phyloP scores from a whole-genome alignment of 2,113 vertebrate genomes.

The Sturnus vulgaris region DNA sequence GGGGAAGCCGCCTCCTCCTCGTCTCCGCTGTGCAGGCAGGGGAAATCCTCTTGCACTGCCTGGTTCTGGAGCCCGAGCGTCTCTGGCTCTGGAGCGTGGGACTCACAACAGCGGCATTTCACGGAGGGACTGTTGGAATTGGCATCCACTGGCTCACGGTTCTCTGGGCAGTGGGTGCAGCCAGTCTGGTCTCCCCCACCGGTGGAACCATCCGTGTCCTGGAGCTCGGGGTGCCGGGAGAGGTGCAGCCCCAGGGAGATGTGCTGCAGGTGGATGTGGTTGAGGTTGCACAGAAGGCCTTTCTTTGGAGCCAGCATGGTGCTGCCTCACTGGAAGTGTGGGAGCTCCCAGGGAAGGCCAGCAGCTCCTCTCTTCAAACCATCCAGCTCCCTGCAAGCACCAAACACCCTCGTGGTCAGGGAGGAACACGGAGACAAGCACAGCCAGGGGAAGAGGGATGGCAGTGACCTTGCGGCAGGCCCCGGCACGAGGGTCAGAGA shows the following conservation, averaged over 20 bases:
- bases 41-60: neutral
- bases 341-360: neutral
- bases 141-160: slow-evolving; percentile 75
- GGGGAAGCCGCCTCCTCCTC: slow-evolving; percentile 80
- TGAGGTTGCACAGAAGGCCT: slow-evolving; percentile 77
- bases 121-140: slow-evolving; percentile 91
- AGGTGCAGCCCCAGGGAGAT: slow-evolving; percentile 76
- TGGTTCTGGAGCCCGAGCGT: slow-evolving; percentile 27
- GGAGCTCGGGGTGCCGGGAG: slow-evolving; percentile 69
- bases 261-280: slow-evolving; percentile 80
- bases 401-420: neutral
- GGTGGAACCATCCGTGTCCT: slow-evolving; percentile 58
- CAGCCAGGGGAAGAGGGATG: accelerated
- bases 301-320: slow-evolving; percentile 76
- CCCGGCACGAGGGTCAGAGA: accelerated
- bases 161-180: slow-evolving; percentile 24
- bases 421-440: neutral
- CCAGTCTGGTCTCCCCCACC: slow-evolving; percentile 24
- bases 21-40: slow-evolving; percentile 61
- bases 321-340: neutral
- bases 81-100: slow-evolving; percentile 68
- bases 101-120: slow-evolving; percentile 85
- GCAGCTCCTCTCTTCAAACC: neutral
- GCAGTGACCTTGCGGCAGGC: neutral
- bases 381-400: neutral